Evolutionary conservation across 2,113 vertebrate genomes (phyloP).

Genomic region (Rostratula benghalensis): DNA sequence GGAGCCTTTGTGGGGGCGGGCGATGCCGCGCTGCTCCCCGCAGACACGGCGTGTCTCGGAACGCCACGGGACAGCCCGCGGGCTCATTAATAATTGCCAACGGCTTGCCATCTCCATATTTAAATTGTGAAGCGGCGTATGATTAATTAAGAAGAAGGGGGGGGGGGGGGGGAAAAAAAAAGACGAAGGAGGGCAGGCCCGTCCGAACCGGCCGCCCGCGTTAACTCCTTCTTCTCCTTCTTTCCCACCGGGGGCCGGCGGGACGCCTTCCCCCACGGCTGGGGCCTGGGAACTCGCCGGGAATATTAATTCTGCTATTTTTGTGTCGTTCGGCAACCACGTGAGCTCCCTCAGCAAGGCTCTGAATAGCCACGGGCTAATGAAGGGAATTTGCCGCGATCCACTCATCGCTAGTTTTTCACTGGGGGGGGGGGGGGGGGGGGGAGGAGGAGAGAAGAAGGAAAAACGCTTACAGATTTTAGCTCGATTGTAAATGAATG

Average conservation of each 20-base stretch:
- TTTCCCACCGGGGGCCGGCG: not conserved
- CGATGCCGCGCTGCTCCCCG: not conserved
- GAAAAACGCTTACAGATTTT: not conserved
- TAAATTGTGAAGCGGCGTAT: constrained; percentile 44
- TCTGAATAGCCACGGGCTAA: not conserved
- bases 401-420: constrained; percentile 10
- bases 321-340: not conserved
- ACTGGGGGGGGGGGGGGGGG: not conserved
- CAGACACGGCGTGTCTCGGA: not conserved
- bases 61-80: constrained; percentile 50
- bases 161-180: not conserved
- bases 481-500: not conserved
- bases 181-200: not conserved
- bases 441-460: too few relatives aligned
- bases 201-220: not conserved
- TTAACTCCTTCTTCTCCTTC: constrained; percentile 56
- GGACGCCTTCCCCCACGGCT: not conserved
- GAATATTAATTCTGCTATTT: constrained; percentile 45
- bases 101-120: constrained; percentile 55
- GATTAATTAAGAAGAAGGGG: constrained; percentile 71
- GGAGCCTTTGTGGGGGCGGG: constrained; percentile 52
- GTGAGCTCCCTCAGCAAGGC: constrained; percentile 1
- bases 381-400: not conserved
- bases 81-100: constrained; percentile 66
- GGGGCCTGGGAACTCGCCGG: not conserved